Percentiles rank a stretch among this genome's conserved stretches.
phyloP scores from a whole-genome alignment of 2,797 vertebrate genomes.

The Luscinia megarhynchos region DNA sequence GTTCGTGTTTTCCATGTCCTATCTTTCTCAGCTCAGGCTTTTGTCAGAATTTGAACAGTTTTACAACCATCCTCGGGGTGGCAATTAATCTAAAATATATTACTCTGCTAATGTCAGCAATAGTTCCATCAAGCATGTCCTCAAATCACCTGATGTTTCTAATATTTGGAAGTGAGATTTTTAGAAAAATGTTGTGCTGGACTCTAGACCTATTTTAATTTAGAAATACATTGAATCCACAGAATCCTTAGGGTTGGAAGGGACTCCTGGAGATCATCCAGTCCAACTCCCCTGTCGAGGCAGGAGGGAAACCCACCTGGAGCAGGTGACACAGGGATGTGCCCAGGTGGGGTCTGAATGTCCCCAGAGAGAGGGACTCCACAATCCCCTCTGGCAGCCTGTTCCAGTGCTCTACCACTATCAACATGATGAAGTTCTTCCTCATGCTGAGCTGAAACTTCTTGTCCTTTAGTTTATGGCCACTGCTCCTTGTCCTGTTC shows the following conservation, averaged over 20 bases:
- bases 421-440: neutral
- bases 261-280: neutral
- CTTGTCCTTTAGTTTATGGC: neutral
- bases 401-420: neutral
- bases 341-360: neutral
- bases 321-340: neutral
- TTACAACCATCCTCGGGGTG: neutral
- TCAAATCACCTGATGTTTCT: neutral
- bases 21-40: neutral
- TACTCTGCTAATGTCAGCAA: neutral
- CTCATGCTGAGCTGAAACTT: neutral
- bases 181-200: neutral
- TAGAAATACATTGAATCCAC: neutral
- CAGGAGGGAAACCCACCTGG: neutral
- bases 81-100: neutral
- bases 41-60: neutral
- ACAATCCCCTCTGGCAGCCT: neutral
- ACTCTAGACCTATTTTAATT: neutral
- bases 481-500: accelerated
- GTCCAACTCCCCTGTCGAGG: accelerated
- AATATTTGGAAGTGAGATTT: neutral
- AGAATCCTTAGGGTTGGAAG: neutral
- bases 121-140: neutral
- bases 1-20: neutral
- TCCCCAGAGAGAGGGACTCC: neutral